Evolutionary conservation across 2,888 invertebrate genomes (phyloP).

Genomic region (Leptarthrus brevirostris): DNA sequence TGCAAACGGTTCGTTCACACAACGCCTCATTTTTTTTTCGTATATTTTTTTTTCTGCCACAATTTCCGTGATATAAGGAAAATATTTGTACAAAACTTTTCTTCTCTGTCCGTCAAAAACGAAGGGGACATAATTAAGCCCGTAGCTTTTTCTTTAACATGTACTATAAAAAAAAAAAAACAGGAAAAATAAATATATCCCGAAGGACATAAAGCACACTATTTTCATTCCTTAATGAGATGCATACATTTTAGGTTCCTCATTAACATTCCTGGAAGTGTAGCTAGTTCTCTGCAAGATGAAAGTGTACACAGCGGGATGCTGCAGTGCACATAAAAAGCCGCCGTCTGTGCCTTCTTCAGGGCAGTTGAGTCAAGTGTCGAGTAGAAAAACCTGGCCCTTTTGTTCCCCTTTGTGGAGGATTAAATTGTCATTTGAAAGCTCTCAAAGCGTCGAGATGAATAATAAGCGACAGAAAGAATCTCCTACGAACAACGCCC

Average conservation of each 20-base stretch:
- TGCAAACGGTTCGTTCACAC: slow-evolving; percentile 33
- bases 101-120: slow-evolving; percentile 3
- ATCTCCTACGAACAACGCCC: neutral
- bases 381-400: neutral
- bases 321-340: neutral
- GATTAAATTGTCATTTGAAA: slow-evolving; percentile 44
- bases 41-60: slow-evolving; percentile 5
- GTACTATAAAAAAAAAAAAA: neutral
- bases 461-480: slow-evolving; percentile 39
- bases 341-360: neutral
- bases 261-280: slow-evolving; percentile 43
- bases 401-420: slow-evolving; percentile 41
- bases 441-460: slow-evolving; percentile 39
- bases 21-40: neutral
- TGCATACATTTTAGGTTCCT: slow-evolving; percentile 45
- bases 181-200: too few relatives aligned
- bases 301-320: slow-evolving; percentile 20
- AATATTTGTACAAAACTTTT: slow-evolving; percentile 28
- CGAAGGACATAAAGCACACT: slow-evolving; percentile 15
- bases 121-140: slow-evolving; percentile 39
- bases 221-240: slow-evolving; percentile 46
- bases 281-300: slow-evolving; percentile 18
- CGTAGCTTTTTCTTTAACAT: neutral
- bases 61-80: slow-evolving; percentile 25
- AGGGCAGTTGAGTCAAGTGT: neutral